Percentiles rank a stretch among this genome's conserved stretches.
These are phyloP conservation scores for Copsychus sechellarum DNA, from an alignment of 2,113 vertebrate genomes.

Conservation along the genomic window DNA sequence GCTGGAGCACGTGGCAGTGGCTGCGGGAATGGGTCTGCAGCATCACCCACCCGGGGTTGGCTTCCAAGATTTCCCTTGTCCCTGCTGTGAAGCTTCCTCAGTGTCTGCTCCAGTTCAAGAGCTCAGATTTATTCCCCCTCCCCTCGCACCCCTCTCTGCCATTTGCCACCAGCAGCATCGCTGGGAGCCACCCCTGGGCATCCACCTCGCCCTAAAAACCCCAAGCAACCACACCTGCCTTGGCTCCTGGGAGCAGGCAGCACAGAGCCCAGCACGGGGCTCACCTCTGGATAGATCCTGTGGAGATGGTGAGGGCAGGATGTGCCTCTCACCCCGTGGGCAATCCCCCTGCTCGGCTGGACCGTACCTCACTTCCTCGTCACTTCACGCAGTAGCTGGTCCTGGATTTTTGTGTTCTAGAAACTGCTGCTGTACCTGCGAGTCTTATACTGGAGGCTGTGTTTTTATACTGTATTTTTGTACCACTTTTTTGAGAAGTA, in stretches of 20 bases:
- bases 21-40: not conserved
- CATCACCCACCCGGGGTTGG: not conserved
- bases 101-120: not conserved
- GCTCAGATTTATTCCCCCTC: not conserved
- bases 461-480: conserved; percentile 81
- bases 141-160: not conserved
- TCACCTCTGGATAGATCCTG: accelerated
- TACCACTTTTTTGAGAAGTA: conserved; percentile 78
- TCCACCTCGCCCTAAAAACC: not conserved
- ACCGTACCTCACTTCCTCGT: conserved; percentile 74
- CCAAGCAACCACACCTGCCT: not conserved
- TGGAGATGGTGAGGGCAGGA: accelerated
- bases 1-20: accelerated
- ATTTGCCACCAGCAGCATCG: accelerated
- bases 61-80: not conserved
- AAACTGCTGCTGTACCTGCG: conserved; percentile 71
- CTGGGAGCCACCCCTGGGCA: not conserved
- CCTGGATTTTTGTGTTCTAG: conserved; percentile 61
- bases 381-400: conserved; percentile 70
- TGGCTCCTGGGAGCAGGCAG: not conserved
- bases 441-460: conserved; percentile 70
- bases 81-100: not conserved
- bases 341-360: conserved; percentile 23
- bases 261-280: not conserved
- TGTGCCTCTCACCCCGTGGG: not conserved